Evolutionary conservation across 2,888 invertebrate species (phyloP).

Genomic region (Temnothorax rugatulus): DNA sequence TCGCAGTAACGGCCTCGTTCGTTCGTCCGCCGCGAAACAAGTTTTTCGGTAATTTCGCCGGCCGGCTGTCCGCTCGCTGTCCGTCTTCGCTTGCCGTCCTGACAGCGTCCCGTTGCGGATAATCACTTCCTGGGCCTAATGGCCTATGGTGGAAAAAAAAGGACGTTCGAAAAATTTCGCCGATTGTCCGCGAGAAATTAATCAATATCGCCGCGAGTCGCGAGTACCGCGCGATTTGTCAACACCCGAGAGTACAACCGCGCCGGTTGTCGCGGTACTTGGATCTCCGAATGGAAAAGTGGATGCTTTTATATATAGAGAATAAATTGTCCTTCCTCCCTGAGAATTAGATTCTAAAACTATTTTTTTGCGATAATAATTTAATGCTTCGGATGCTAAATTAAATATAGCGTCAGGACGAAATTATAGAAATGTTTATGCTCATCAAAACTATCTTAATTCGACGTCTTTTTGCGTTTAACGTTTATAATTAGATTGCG

Average conservation of each 20-base stretch:
- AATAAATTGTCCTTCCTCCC: background rate
- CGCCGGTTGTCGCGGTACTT: background rate
- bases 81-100: slow-evolving; percentile 34
- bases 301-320: background rate
- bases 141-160: slow-evolving; percentile 8
- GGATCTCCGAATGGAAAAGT: background rate
- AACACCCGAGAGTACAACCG: background rate
- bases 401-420: background rate
- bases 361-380: background rate
- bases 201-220: slow-evolving; percentile 20
- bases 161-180: slow-evolving; percentile 9
- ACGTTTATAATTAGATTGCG: slow-evolving; percentile 18
- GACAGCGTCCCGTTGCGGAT: slow-evolving; percentile 53
- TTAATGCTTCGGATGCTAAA: background rate
- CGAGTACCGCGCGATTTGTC: slow-evolving; percentile 21
- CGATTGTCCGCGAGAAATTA: slow-evolving; percentile 37
- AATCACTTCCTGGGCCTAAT: slow-evolving; percentile 55
- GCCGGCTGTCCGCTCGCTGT: slow-evolving; percentile 42
- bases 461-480: background rate
- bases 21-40: slow-evolving; percentile 58
- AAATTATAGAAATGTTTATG: background rate
- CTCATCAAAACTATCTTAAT: background rate
- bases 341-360: background rate
- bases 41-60: slow-evolving; percentile 59
- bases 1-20: slow-evolving; percentile 38